Evolutionary conservation across 2,888 invertebrate species (phyloP).

Genomic region (Lottia gigantea): DNA sequence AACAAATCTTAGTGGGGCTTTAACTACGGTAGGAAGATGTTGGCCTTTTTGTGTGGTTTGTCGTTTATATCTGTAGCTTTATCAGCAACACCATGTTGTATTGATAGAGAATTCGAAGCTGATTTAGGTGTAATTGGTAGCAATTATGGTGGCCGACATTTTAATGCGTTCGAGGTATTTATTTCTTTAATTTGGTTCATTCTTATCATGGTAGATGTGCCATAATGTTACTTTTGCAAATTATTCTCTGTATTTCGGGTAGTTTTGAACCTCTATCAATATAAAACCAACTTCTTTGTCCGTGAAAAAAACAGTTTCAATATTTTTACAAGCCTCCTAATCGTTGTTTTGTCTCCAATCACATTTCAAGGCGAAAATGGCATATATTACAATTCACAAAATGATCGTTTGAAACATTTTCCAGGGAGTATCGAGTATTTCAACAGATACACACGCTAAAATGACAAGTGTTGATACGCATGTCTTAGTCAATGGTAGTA

Average conservation of each 20-base stretch:
- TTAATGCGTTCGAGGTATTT: background rate
- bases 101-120: background rate
- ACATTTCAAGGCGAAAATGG: too few species aligned
- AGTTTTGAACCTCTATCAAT: too few species aligned
- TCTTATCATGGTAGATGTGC: background rate
- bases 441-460: background rate
- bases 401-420: background rate
- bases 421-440: background rate
- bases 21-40: too few species aligned
- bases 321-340: too few species aligned
- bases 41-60: too few species aligned
- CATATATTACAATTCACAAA: too few species aligned
- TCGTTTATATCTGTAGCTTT: background rate
- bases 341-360: too few species aligned
- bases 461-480: background rate
- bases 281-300: too few species aligned
- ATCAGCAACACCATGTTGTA: background rate
- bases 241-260: too few species aligned
- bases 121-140: background rate
- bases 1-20: too few species aligned
- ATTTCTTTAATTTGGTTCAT: background rate
- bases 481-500: background rate
- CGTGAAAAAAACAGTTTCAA: background rate
- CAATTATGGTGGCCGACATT: background rate
- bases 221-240: background rate